Percentiles rank a stretch among this genome's conserved stretches.
These are phyloP conservation scores for Ornithorhynchus anatinus DNA, from an alignment of 2,113 vertebrate species.

Conservation along the genomic window DNA sequence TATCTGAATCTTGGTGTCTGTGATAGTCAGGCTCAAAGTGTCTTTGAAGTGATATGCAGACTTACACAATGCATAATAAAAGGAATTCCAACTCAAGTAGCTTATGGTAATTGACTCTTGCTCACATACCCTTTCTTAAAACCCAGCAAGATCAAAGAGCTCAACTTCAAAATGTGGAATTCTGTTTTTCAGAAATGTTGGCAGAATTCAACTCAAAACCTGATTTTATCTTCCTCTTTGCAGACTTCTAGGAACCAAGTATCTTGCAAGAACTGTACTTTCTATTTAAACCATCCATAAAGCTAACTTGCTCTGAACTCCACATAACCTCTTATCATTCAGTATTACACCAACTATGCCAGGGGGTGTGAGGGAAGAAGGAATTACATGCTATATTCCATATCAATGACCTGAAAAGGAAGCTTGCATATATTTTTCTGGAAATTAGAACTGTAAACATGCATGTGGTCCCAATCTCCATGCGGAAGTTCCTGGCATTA, in stretches of 20 bases:
- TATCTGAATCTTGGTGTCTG: not conserved
- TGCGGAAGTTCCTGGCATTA: not conserved
- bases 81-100: slow-evolving; percentile 1
- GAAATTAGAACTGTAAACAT: slow-evolving; percentile 1
- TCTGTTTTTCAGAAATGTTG: not conserved
- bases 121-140: not conserved
- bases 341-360: accelerated
- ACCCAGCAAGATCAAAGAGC: not conserved
- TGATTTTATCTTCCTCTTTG: accelerated
- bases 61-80: not conserved
- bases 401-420: accelerated
- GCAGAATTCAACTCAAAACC: not conserved
- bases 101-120: not conserved
- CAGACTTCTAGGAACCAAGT: not conserved
- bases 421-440: not conserved
- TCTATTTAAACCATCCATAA: not conserved
- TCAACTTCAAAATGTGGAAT: not conserved
- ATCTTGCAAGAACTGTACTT: not conserved
- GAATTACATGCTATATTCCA: accelerated
- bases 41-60: not conserved
- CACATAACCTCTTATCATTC: accelerated
- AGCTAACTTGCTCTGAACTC: not conserved
- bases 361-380: accelerated
- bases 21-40: not conserved
- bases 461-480: accelerated